phyloP scores from a whole-genome alignment of 2,113 vertebrate genomes.

The Oenanthe oenanthe region DNA sequence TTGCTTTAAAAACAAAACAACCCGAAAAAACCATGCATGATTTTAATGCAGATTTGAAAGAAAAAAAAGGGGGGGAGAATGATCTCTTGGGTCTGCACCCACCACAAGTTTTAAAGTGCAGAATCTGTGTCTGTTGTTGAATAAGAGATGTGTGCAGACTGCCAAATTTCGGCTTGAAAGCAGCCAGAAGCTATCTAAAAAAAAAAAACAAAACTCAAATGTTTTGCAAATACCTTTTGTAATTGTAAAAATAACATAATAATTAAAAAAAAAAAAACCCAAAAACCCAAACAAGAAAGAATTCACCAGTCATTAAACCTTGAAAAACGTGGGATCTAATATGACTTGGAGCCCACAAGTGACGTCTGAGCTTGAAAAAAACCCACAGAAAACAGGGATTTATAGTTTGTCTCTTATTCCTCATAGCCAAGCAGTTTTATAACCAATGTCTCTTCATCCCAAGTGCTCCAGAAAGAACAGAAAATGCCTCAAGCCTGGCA shows the following conservation, averaged over 20 bases:
- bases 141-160: slow-evolving; percentile 14
- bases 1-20: background rate
- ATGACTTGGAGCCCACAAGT: background rate
- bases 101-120: slow-evolving; percentile 36
- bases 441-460: background rate
- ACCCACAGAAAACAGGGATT: background rate
- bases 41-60: slow-evolving; percentile 8
- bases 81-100: slow-evolving; percentile 2
- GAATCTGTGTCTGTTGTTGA: slow-evolving; percentile 39
- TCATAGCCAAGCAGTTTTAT: background rate
- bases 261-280: background rate
- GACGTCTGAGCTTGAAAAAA: background rate
- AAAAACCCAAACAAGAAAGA: background rate
- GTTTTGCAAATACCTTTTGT: slow-evolving; percentile 53
- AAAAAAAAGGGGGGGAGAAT: background rate
- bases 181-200: slow-evolving; percentile 24
- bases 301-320: background rate
- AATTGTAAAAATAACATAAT: slow-evolving; percentile 9
- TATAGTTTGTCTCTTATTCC: background rate
- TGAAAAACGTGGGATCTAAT: background rate
- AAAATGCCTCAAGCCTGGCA: slow-evolving; percentile 9
- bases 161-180: slow-evolving; percentile 47
- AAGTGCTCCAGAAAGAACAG: background rate
- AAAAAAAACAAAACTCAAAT: background rate
- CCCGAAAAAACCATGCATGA: background rate